Evolutionary conservation across 2,113 vertebrate species (phyloP).

Genomic region (Scopus umbretta): DNA sequence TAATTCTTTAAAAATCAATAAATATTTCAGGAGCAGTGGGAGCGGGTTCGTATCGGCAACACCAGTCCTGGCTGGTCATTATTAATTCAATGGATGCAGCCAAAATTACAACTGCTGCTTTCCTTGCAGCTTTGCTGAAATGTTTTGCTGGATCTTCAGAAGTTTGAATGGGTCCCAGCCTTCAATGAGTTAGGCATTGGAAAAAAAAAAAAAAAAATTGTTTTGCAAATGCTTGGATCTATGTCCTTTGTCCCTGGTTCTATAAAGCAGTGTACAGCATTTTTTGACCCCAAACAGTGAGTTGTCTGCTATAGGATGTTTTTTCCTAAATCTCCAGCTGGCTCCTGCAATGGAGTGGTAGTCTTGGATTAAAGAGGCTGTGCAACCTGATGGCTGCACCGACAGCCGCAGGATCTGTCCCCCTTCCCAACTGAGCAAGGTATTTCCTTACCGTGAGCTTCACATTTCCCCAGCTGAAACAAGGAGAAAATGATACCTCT

Average conservation of each 20-base stretch:
- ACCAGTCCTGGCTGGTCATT: conserved; percentile 2
- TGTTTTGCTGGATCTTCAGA: background rate
- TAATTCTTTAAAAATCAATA: conserved; percentile 24
- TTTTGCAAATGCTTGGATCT: background rate
- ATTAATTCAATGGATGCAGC: conserved; percentile 51
- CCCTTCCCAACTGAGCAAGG: rapidly evolving
- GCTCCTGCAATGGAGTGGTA: no score
- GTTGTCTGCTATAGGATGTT: background rate
- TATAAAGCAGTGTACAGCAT: background rate
- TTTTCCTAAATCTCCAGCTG: background rate
- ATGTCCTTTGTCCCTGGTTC: background rate
- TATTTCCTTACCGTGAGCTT: background rate
- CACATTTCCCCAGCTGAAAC: background rate
- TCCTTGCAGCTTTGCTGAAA: background rate
- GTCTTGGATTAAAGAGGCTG: background rate
- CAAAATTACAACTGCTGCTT: background rate
- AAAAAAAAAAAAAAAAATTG: rapidly evolving
- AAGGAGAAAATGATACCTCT: background rate
- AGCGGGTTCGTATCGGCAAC: background rate
- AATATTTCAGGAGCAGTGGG: conserved; percentile 52
- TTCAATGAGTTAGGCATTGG: background rate
- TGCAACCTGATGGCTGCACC: background rate
- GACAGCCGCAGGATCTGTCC: background rate
- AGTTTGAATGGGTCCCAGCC: background rate
- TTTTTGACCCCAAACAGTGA: rapidly evolving